Percentiles rank a stretch among this genome's conserved stretches.
Evolutionary conservation across 2,888 invertebrate species (phyloP).

Genomic region (Amphimallon solstitiale): DNA sequence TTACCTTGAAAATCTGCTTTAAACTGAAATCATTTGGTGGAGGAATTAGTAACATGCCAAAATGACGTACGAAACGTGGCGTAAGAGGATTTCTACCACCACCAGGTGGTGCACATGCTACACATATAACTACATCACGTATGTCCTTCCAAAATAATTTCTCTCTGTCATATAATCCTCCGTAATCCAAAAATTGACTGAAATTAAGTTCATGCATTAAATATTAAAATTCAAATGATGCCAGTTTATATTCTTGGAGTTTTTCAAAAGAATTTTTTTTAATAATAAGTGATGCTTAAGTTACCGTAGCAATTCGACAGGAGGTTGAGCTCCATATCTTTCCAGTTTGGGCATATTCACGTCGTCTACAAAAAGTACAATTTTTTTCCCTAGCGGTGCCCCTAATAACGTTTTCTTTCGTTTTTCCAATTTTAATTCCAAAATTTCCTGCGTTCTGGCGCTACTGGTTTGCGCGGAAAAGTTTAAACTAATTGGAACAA

Average conservation of each 20-base stretch:
- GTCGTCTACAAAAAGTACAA: conserved; percentile 90
- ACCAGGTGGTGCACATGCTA: conserved; percentile 91
- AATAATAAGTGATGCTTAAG: neutral
- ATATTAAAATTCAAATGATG: too few species aligned
- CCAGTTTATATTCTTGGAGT: too few species aligned
- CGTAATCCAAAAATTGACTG: conserved; percentile 79
- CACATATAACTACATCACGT: conserved; percentile 82
- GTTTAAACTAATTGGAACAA: conserved; percentile 82
- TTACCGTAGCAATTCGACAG: conserved; percentile 86
- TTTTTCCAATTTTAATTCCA: conserved; percentile 86
- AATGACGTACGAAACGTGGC: conserved; percentile 86
- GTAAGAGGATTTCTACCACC: conserved; percentile 89
- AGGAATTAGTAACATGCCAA: conserved; percentile 86
- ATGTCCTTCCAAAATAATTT: conserved; percentile 90
- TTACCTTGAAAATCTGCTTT: conserved; percentile 79
- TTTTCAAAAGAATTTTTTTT: neutral
- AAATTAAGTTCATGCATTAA: conserved; percentile 45
- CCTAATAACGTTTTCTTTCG: conserved; percentile 82
- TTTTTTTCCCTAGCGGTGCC: conserved; percentile 83
- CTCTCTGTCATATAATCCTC: conserved; percentile 87
- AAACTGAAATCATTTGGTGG: conserved; percentile 81
- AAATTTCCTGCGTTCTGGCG: conserved; percentile 83
- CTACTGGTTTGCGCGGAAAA: conserved; percentile 94
- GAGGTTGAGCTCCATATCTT: conserved; percentile 91
- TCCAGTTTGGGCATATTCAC: conserved; percentile 91